Evolutionary conservation across 2,113 vertebrate species (phyloP).

Genomic region (Hemichromis elongatus): DNA sequence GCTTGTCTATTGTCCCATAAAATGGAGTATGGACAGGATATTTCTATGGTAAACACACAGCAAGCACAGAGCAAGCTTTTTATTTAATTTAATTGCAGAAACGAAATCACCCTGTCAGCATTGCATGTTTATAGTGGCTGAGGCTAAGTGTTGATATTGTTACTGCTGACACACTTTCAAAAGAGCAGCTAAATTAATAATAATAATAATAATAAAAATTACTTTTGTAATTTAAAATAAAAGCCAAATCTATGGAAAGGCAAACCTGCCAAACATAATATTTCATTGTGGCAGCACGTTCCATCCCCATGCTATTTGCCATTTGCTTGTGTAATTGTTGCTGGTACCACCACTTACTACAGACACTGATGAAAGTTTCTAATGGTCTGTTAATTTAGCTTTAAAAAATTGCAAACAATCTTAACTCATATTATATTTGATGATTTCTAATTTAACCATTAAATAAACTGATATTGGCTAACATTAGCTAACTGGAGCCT

Average conservation of each 20-base stretch:
- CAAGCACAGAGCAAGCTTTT: not conserved
- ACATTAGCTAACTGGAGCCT: not conserved
- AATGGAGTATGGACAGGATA: too few relatives aligned
- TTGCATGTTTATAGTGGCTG: not conserved
- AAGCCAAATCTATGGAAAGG: too few relatives aligned
- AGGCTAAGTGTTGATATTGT: not conserved
- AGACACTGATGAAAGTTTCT: not conserved
- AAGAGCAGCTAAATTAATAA: not conserved
- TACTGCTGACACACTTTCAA: not conserved
- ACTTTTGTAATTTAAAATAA: too few relatives aligned
- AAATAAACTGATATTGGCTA: accelerated
- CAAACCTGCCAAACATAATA: too few relatives aligned
- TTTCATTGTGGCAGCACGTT: too few relatives aligned
- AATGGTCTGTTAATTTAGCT: not conserved
- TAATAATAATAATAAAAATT: not conserved
- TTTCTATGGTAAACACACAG: not conserved
- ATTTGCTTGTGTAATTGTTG: not conserved
- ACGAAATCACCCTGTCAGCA: not conserved
- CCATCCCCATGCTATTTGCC: too few relatives aligned
- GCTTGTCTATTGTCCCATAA: not conserved
- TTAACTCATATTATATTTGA: not conserved
- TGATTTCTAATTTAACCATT: not conserved
- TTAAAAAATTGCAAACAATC: not conserved
- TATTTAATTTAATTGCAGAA: not conserved
- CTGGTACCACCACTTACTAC: not conserved